Evolutionary conservation across 2,113 vertebrate species (phyloP), one percentile per base, ranked within the genome.

Genomic region (Oceanodroma tethys): DNA sequence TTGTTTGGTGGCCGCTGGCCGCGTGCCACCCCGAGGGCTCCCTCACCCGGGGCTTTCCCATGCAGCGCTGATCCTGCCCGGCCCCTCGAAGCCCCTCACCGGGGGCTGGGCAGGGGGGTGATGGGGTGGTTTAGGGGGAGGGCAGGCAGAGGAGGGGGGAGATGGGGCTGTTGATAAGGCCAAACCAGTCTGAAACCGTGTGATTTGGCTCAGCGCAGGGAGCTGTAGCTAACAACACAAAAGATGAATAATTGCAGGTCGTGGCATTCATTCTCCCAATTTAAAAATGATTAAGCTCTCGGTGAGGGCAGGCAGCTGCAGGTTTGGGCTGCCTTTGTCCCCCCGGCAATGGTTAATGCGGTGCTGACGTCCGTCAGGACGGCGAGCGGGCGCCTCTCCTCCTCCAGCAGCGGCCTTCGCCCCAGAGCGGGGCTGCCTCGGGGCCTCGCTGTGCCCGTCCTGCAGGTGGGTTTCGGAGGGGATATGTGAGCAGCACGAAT

Each of bases 141-240:
- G 65, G 52, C 38, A 47, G 76, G 86, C 36, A 58, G 30, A 62
- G 73, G 13, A 59, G 16, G 17, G 67, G 47, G 58, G 34, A 95
- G 97, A 95, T 94, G 81, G 30, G 48, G 36, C 3, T 87, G 34
- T 66, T 38, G 89, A 93, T 94, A 95, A 93, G 79, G n/a, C 90
- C 68, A 60, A 96, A 96, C 93, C 45, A 22, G 81, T 88, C 90
- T 91, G 87, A 59, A 91, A 65, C 81, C 7, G 8, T 91, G 96
- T 93, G 95, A 95, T 88, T 89, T 95, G 96, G 95, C 95, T 91
- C 88, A 18, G 86, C 0, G 1, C 4, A 2, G 43, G 34, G 63
- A 88, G 55, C 93, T 75, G 95, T 75, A 95, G 81, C 87, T 82
- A 75, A 36, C 84, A 96, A 91, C 87, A 96, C 95, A 96, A 94